These are phyloP conservation scores for Campylomormyrus numenius DNA, from an alignment of 2,113 vertebrate genomes.

Conservation along the genomic window DNA sequence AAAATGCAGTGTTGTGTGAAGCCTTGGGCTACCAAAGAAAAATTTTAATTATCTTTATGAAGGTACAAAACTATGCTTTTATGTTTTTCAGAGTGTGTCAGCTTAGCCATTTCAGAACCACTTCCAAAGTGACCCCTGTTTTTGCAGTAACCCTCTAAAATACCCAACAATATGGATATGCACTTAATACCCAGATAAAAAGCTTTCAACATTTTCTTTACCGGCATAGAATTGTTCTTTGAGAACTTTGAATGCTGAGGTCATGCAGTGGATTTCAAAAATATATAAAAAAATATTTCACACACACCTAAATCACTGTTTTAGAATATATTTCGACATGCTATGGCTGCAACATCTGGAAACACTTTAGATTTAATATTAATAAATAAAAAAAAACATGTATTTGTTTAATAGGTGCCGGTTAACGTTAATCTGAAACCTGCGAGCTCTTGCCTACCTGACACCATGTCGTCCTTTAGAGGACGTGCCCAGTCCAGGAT, in stretches of 20 bases:
- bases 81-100: not conserved
- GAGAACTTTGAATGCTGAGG: constrained; percentile 10
- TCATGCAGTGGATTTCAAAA: constrained; percentile 26
- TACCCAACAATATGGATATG: not conserved
- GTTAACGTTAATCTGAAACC: not conserved
- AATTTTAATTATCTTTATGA: not conserved
- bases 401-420: not conserved
- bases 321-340: constrained; percentile 30
- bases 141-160: not conserved
- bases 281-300: constrained; percentile 12
- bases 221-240: not conserved
- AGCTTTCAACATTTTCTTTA: not conserved
- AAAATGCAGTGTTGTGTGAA: not conserved
- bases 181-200: not conserved
- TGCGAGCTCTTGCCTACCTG: constrained; percentile 39
- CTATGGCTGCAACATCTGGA: not conserved
- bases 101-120: not conserved
- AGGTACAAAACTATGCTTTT: not conserved
- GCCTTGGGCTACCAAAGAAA: not conserved
- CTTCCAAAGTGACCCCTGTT: not conserved
- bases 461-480: constrained; percentile 77
- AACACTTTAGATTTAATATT: not conserved
- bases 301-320: constrained; percentile 32
- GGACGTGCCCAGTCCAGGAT: constrained; percentile 92
- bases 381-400: not conserved